Conservation (phyloP, 2,888 invertebrate species). For the Idaea aversata region DNA sequence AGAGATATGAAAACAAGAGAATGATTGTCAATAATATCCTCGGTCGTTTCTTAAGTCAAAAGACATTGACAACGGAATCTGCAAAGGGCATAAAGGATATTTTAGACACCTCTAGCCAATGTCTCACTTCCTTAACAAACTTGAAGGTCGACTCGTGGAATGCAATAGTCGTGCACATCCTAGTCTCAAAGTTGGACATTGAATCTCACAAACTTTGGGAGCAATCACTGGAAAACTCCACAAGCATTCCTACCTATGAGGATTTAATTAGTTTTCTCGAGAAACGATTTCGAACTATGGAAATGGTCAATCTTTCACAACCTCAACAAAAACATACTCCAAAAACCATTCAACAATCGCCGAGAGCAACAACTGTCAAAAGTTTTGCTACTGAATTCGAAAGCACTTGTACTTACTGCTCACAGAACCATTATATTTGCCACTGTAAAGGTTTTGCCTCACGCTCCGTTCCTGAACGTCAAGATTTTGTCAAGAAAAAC, state of each 20-base stretch:
- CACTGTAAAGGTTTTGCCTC: slow-evolving; percentile 17
- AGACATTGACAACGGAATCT: slow-evolving; percentile 19
- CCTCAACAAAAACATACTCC: background rate
- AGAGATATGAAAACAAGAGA: slow-evolving; percentile 15
- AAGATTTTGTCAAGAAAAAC: slow-evolving; percentile 21
- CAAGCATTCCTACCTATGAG: slow-evolving; percentile 14
- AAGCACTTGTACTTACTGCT: slow-evolving; percentile 15
- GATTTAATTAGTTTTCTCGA: slow-evolving; percentile 19
- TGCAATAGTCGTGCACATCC: slow-evolving; percentile 21
- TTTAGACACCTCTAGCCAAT: slow-evolving; percentile 31
- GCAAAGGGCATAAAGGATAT: slow-evolving; percentile 27
- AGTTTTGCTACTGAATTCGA: slow-evolving; percentile 13
- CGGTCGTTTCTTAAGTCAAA: slow-evolving; percentile 26
- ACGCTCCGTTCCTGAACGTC: slow-evolving; percentile 12
- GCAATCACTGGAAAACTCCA: slow-evolving; percentile 12
- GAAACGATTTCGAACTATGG: slow-evolving; percentile 22
- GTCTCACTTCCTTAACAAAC: slow-evolving; percentile 22
- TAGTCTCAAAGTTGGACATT: slow-evolving; percentile 23
- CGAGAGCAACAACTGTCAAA: slow-evolving; percentile 5
- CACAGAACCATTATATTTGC: slow-evolving; percentile 22
- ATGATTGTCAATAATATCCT: slow-evolving; percentile 25
- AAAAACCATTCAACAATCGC: background rate
- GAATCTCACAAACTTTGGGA: slow-evolving; percentile 29
- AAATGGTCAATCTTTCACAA: slow-evolving; percentile 13
- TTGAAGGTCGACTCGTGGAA: slow-evolving; percentile 23